A percentile compares a stretch with the other conserved stretches of the same genome.
Evolutionary conservation across 1,140 invertebrate genomes (phyloP).

Genomic region (Steinernema feltiae): DNA sequence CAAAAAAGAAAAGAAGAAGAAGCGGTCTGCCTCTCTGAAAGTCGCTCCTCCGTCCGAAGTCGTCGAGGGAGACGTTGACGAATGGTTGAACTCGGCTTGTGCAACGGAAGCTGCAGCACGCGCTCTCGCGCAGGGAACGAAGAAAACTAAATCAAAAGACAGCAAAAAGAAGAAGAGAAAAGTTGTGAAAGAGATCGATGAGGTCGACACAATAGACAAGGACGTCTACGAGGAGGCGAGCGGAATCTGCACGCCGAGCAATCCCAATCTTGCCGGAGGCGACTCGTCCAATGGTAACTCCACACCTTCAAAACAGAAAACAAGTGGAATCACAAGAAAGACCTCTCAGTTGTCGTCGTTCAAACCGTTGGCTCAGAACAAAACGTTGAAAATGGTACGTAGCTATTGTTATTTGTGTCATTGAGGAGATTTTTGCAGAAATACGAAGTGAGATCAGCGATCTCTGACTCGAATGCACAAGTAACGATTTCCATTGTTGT

Average conservation of each 20-base stretch:
- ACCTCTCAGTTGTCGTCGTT: neutral
- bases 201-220: slow-evolving; percentile 50
- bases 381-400: neutral
- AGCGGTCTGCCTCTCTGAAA: neutral
- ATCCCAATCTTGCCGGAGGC: slow-evolving; percentile 18
- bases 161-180: slow-evolving; percentile 58
- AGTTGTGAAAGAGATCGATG: slow-evolving; percentile 30
- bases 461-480: neutral
- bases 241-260: slow-evolving; percentile 37
- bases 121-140: slow-evolving; percentile 32
- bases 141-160: slow-evolving; percentile 58
- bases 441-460: slow-evolving; percentile 15
- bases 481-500: neutral
- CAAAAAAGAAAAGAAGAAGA: neutral
- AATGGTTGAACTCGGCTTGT: neutral
- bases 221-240: slow-evolving; percentile 28
- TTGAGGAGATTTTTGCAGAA: slow-evolving; percentile 15
- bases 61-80: neutral
- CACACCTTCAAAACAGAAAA: slow-evolving; percentile 6
- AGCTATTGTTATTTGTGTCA: neutral
- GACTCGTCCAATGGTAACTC: slow-evolving; percentile 8
- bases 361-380: slow-evolving; percentile 10
- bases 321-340: neutral
- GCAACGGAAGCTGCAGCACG: neutral
- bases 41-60: neutral